Percentiles rank a stretch among this genome's conserved stretches.
Conservation (phyloP, 2,888 invertebrate species). For the Apamea monoglypha region DNA sequence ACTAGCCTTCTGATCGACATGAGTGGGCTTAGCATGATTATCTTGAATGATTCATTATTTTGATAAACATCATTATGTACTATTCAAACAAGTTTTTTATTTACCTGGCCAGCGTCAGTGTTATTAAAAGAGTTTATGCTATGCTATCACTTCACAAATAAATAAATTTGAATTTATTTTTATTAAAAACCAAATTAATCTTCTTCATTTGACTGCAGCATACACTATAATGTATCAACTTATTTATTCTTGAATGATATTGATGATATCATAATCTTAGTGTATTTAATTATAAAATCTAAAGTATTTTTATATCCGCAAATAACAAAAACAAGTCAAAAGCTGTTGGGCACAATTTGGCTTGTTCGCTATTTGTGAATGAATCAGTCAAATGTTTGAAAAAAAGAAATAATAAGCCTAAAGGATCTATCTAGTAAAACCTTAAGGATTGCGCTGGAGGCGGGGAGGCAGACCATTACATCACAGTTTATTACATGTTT, state of each 20-base stretch:
- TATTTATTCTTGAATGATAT: neutral
- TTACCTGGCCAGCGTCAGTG: neutral
- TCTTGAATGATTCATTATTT: slow-evolving; percentile 36
- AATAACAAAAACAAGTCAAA: neutral
- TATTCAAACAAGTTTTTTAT: slow-evolving; percentile 9
- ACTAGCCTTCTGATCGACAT: slow-evolving; percentile 8
- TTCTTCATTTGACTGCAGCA: neutral
- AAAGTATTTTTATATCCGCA: neutral
- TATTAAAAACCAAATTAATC: neutral
- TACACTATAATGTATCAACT: neutral
- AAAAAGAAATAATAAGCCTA: neutral
- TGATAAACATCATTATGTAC: slow-evolving; percentile 24
- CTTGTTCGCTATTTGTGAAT: neutral
- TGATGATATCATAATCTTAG: neutral
- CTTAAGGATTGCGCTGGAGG: neutral
- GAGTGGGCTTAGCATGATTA: slow-evolving; percentile 2
- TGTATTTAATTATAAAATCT: neutral
- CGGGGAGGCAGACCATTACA: neutral
- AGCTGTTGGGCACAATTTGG: neutral
- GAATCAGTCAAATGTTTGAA: neutral
- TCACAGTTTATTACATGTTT: neutral
- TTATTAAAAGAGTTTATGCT: neutral
- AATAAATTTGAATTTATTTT: neutral
- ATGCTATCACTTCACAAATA: neutral
- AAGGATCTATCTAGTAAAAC: neutral